These are phyloP conservation scores for Limnephilus rhombicus DNA, from an alignment of 2,888 invertebrate species.

Conservation along the genomic window DNA sequence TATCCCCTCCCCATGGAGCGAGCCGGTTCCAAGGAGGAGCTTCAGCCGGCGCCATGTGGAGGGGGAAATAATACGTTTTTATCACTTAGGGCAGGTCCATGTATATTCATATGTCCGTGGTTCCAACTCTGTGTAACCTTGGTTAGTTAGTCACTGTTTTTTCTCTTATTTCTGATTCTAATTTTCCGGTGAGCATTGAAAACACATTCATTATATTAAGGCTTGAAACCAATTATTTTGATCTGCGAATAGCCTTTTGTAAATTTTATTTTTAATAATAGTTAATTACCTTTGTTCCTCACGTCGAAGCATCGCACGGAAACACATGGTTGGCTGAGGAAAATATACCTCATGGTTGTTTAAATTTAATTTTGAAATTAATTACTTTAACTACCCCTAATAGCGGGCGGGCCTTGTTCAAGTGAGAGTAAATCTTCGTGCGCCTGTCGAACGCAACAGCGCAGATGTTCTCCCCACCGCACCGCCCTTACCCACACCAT, in stretches of 20 bases:
- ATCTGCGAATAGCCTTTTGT: too few relatives aligned
- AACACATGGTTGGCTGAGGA: background rate
- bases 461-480: background rate
- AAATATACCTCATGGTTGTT: background rate
- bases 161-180: background rate
- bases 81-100: too few relatives aligned
- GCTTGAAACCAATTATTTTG: background rate
- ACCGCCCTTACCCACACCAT: background rate
- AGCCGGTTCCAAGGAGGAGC: too few relatives aligned
- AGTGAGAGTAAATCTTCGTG: constrained; percentile 1
- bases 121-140: too few relatives aligned
- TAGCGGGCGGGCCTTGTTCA: background rate
- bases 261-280: background rate
- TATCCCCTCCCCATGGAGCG: too few relatives aligned
- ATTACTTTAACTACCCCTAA: background rate
- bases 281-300: background rate
- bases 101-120: too few relatives aligned
- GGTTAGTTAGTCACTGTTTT: background rate
- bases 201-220: background rate
- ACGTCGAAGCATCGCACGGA: background rate
- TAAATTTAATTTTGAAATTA: background rate
- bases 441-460: constrained; percentile 1
- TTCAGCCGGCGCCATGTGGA: too few relatives aligned
- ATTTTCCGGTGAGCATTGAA: background rate
- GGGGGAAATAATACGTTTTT: too few relatives aligned